These are phyloP conservation scores for Oithona nana DNA, from an alignment of 2,888 invertebrate species.

Conservation along the genomic window DNA sequence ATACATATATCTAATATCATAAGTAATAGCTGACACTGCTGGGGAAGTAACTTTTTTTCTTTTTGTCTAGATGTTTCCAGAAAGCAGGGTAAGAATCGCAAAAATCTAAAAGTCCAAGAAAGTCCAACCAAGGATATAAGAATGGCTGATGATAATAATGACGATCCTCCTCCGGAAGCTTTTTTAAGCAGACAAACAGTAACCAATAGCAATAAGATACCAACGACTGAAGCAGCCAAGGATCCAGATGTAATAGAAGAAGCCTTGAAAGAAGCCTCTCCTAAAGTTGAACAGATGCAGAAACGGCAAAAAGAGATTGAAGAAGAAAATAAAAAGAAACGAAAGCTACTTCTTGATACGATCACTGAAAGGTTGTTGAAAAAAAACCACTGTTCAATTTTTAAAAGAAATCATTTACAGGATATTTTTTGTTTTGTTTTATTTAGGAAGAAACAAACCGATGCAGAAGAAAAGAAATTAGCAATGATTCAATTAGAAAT, in stretches of 20 bases:
- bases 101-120: too few species aligned
- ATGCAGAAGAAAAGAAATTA: not conserved
- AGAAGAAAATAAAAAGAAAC: not conserved
- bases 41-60: too few species aligned
- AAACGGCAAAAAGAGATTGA: not conserved
- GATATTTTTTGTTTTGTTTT: not conserved
- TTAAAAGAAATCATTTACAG: not conserved
- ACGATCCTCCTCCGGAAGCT: not conserved
- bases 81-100: too few species aligned
- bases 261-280: not conserved
- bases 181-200: not conserved
- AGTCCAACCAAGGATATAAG: too few species aligned
- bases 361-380: not conserved
- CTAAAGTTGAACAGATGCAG: not conserved
- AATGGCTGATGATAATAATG: too few species aligned
- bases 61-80: too few species aligned
- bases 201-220: not conserved
- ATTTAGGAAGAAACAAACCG: not conserved
- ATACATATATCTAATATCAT: too few species aligned
- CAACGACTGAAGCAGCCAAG: not conserved
- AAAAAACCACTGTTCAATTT: too few species aligned
- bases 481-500: not conserved
- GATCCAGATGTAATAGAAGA: not conserved
- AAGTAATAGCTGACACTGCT: too few species aligned
- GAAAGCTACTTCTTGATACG: not conserved